Conservation (phyloP, 2,797 vertebrate species). For the Propithecus perrieri region DNA sequence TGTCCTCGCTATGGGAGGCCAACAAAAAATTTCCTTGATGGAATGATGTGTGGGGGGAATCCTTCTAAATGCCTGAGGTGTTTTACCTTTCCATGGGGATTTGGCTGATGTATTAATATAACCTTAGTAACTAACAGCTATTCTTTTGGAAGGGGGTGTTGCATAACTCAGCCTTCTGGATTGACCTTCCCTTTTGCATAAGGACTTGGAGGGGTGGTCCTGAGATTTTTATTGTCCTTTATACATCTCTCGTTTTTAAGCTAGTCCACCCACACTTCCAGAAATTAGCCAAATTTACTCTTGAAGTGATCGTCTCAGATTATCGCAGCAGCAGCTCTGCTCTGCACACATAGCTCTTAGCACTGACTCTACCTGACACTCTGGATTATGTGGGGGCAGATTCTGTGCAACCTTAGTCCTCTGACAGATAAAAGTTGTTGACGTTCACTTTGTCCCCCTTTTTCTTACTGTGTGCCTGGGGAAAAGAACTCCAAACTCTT, state of each 20-base stretch:
- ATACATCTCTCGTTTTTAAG: background rate
- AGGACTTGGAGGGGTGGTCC: background rate
- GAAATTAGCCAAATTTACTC: background rate
- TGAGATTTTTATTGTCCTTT: background rate
- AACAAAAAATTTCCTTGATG: background rate
- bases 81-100: background rate
- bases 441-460: background rate
- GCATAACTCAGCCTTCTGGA: background rate
- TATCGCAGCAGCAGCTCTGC: background rate
- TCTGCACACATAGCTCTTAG: background rate
- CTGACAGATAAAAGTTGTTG: background rate
- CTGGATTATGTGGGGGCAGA: background rate
- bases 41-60: background rate
- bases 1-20: background rate
- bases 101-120: background rate
- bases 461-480: background rate
- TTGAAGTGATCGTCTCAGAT: background rate
- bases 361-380: background rate
- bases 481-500: background rate
- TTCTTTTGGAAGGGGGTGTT: background rate
- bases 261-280: background rate
- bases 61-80: background rate
- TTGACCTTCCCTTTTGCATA: background rate
- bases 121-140: background rate
- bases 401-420: background rate